Base-by-base conservation (phyloP, 2,113 vertebrate species). In the Charina bottae region DNA sequence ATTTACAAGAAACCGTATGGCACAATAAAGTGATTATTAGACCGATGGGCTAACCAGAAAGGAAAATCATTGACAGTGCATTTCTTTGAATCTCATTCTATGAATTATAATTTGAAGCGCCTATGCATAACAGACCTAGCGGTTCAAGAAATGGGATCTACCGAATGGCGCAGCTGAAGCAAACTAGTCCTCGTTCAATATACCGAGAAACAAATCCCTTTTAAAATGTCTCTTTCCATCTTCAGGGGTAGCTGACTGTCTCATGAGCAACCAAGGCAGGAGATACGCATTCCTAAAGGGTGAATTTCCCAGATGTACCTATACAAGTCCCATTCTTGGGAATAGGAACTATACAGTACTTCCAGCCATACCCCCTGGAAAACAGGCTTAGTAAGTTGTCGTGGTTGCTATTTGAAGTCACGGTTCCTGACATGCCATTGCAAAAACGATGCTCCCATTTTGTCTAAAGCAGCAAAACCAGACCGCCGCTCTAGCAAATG, bases 31-130 rank as follows among this genome's bases (percentile, higher is more conserved):
- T 96, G 94, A 97, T 97, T 96, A 97, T 97, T 95, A 96, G 94
- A 93, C 93, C 85, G 2, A 92, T 92, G 95, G 95, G 96, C 96
- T 95, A 97, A 96, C 93, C 85, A 94, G 96, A 97, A 96, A 94
- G 19, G 23, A 95, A 93, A 96, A 97, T 95, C 96, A 95, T 42
- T 94, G 83, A 96, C 96, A 96, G 97, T 96, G 85, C 19, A 90
- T 90, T 96, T 97, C 96, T 97, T 95, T 97, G 94, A 96, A 95
- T 96, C 95, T 97, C 96, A 95, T 97, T 97, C 96, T 94, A 93
- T 95, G 96, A 97, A 97, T 95, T 83, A 93, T n/a, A 85, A 92
- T 94, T 88, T 0, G 89, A 56, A 89, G 0, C 24, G 9, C 0
- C 4, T 1, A 64, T 21, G 88, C 59, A 37, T 42, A 64, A 87